Evolutionary conservation across 2,888 invertebrate genomes (phyloP).

Genomic region (Aphidius colemani): DNA sequence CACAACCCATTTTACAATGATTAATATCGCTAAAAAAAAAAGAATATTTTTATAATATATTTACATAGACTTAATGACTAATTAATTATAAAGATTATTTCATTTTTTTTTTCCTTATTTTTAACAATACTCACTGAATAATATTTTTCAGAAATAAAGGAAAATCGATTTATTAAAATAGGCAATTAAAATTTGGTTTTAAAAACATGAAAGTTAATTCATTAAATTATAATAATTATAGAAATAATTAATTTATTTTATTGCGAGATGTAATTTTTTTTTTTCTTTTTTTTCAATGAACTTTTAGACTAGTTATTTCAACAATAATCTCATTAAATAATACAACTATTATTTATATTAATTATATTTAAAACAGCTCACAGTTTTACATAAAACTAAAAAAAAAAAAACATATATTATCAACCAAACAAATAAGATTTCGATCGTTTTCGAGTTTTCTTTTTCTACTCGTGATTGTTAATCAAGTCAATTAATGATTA

Average conservation of each 20-base stretch:
- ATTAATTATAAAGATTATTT: no score
- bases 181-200: no score
- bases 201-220: background rate
- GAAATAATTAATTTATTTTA: background rate
- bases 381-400: background rate
- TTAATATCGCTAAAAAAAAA: no score
- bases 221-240: background rate
- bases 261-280: background rate
- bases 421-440: conserved; percentile 3
- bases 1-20: no score
- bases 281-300: background rate
- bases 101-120: no score
- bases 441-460: background rate
- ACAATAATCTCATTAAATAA: conserved; percentile 14
- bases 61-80: no score
- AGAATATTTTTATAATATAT: no score
- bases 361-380: background rate
- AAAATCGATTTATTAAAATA: no score
- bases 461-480: background rate
- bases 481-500: conserved; percentile 10
- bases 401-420: conserved; percentile 5
- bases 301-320: background rate
- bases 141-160: no score
- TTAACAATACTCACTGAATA: no score
- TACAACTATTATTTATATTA: background rate